Conservation (phyloP, 1,140 invertebrate genomes). For the Drosophila paulistorum region DNA sequence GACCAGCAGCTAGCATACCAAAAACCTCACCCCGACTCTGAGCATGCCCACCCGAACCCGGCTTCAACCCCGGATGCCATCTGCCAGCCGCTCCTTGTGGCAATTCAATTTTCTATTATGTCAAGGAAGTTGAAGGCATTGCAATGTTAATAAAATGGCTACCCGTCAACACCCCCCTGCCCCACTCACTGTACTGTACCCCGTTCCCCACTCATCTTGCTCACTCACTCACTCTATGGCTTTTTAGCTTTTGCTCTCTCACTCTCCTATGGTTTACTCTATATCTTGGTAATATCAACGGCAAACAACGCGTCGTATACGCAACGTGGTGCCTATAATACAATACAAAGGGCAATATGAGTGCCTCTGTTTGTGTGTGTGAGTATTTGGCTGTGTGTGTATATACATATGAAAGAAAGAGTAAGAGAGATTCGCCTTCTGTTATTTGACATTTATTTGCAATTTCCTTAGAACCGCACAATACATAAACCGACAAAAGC, state of each 20-base stretch:
- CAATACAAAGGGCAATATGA: conserved; percentile 45
- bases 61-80: conserved; percentile 1
- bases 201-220: neutral
- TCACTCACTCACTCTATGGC: neutral
- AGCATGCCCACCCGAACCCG: neutral
- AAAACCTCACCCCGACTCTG: conserved; percentile 18
- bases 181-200: neutral
- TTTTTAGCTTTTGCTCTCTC: neutral
- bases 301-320: conserved; percentile 56
- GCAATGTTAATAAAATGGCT: conserved; percentile 76
- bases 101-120: conserved; percentile 81
- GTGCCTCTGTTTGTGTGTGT: neutral
- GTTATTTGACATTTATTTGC: conserved; percentile 82
- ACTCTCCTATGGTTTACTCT: neutral
- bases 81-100: conserved; percentile 37
- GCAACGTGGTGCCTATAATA: conserved; percentile 70
- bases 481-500: conserved; percentile 18
- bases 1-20: conserved; percentile 9
- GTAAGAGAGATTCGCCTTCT: conserved; percentile 32
- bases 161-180: neutral
- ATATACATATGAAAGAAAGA: neutral
- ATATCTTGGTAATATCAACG: conserved; percentile 21
- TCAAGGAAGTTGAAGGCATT: conserved; percentile 73
- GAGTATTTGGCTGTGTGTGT: neutral
- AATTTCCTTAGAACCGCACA: conserved; percentile 51